Percentiles rank a stretch among this genome's conserved stretches.
These are phyloP conservation scores for Xerus rutilus DNA, from an alignment of 2,797 vertebrate species.

Conservation along the genomic window DNA sequence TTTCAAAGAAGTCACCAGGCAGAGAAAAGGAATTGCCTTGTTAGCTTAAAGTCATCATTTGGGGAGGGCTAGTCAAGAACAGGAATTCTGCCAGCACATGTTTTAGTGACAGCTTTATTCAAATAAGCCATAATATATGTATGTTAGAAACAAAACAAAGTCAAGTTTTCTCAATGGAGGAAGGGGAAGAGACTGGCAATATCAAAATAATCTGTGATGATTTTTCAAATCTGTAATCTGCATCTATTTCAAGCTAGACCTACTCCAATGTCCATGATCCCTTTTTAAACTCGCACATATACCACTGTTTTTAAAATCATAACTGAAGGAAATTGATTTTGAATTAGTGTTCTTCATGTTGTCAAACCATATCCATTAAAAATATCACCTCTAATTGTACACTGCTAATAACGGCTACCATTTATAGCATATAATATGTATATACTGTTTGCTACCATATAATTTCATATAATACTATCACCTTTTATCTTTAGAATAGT, in stretches of 20 bases:
- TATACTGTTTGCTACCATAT: not conserved
- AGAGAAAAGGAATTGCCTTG: not conserved
- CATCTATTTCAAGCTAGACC: not conserved
- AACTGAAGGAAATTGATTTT: constrained; percentile 10
- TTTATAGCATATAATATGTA: not conserved
- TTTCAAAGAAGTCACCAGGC: not conserved
- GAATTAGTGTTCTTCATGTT: not conserved
- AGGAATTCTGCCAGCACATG: not conserved
- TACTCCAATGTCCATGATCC: not conserved
- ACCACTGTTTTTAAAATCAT: not conserved
- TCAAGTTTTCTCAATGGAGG: not conserved
- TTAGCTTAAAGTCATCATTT: not conserved
- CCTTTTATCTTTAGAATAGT: not conserved
- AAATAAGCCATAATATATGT: not conserved
- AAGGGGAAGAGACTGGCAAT: not conserved
- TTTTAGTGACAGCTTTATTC: not conserved
- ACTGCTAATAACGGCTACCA: not conserved
- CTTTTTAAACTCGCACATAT: not conserved
- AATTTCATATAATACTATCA: not conserved
- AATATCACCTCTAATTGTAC: not conserved
- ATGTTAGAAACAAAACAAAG: constrained; percentile 21
- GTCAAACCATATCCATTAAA: not conserved
- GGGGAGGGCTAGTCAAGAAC: not conserved
- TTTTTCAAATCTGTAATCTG: not conserved
- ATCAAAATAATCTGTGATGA: not conserved